phyloP scores from a whole-genome alignment of 2,113 vertebrate species.

The Bagarius yarrelli region DNA sequence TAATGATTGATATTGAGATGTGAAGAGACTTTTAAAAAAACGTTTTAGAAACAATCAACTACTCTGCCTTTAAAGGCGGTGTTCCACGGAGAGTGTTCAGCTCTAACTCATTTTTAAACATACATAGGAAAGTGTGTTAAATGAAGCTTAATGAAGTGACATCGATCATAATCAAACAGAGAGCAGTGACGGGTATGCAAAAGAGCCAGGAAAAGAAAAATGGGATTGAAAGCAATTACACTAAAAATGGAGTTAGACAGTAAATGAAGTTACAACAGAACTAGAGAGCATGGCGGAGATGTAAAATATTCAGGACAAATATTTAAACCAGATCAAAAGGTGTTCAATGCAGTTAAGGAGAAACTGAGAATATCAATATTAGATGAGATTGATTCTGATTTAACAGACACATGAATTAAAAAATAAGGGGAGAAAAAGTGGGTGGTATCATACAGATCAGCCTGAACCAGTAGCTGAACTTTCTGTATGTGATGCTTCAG shows the following conservation, averaged over 20 bases:
- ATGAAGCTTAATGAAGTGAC: constrained; percentile 14
- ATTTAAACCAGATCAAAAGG: not conserved
- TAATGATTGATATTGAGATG: too few species aligned
- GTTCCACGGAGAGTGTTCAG: constrained; percentile 29
- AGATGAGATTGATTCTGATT: not conserved
- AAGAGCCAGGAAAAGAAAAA: not conserved
- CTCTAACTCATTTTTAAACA: constrained; percentile 33
- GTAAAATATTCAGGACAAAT: not conserved
- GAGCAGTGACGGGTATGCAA: not conserved
- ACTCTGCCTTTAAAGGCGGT: constrained; percentile 18
- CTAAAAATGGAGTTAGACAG: not conserved
- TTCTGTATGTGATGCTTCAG: not conserved
- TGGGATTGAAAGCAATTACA: not conserved
- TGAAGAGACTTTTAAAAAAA: too few species aligned
- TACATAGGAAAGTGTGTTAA: constrained; percentile 50
- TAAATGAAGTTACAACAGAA: not conserved
- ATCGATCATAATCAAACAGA: constrained; percentile 5
- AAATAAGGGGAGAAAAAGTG: not conserved
- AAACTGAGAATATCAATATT: not conserved
- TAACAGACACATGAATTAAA: not conserved
- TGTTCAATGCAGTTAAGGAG: not conserved
- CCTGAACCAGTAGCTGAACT: not conserved
- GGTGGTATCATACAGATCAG: not conserved
- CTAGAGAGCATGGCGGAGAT: not conserved
- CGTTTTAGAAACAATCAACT: too few species aligned